Percentiles rank a stretch among this genome's conserved stretches.
Evolutionary conservation across 2,888 invertebrate genomes (phyloP).

Genomic region (Anarsia innoxiella): DNA sequence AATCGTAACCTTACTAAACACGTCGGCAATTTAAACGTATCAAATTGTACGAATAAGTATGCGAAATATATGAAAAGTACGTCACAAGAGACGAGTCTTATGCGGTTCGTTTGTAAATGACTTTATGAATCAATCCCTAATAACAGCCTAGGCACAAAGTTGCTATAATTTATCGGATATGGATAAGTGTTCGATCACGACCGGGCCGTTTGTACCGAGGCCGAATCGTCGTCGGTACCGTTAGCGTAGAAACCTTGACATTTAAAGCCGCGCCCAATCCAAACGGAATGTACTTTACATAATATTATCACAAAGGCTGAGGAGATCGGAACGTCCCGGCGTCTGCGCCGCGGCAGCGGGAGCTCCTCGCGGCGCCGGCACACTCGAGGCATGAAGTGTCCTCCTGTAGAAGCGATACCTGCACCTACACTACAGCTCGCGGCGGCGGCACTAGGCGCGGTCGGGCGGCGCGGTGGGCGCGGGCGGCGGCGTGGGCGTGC

Average conservation of each 20-base stretch:
- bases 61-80: too few relatives aligned
- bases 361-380: background rate
- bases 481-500: conserved; percentile 52
- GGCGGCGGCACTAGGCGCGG: conserved; percentile 37
- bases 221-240: conserved; percentile 12
- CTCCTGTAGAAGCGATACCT: background rate
- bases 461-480: conserved; percentile 23
- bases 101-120: background rate
- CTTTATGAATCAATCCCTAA: conserved; percentile 10
- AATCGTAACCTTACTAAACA: too few relatives aligned
- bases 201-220: conserved; percentile 11
- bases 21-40: too few relatives aligned
- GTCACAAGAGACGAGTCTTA: too few relatives aligned
- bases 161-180: conserved; percentile 16
- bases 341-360: conserved; percentile 8
- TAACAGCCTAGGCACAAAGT: conserved; percentile 21
- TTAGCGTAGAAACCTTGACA: conserved; percentile 14
- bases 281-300: conserved; percentile 68
- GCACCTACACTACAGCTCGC: too few relatives aligned
- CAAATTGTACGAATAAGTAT: too few relatives aligned
- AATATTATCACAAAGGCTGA: conserved; percentile 66
- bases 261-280: conserved; percentile 23
- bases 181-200: conserved; percentile 16
- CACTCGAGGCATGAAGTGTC: background rate
- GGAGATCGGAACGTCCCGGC: conserved; percentile 42